Evolutionary conservation across 2,888 invertebrate species (phyloP), one percentile per base, ranked within the genome.

Genomic region (Venustoraphidia nigricollis): DNA sequence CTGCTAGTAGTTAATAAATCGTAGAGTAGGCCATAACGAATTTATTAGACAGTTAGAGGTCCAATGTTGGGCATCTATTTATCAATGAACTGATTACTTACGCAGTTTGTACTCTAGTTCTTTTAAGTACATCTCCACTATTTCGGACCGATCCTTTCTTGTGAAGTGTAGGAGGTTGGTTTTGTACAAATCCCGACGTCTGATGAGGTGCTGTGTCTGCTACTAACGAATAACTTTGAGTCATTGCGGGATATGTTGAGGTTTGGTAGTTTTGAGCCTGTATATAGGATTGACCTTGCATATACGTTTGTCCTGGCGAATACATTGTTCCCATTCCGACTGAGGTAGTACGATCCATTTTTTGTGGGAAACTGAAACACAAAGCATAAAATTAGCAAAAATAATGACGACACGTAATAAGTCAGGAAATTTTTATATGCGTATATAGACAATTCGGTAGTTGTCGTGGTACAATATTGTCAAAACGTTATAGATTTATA

Each of bases 61-160:
- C 11, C 44, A 40, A 48, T 43, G 42, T 43, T 34, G 36, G 41
- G 36, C 35, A 10, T 10, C 8, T 10, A 39, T 27, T 6, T 6
- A 51, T 51, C n/a, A n/a, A 49, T 17, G 36, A 41, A 43, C 41
- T 37, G 46, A 13, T 41, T 52, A 76, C 79, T 77, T 70, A 80
- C 79, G 77, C 77, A 56, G 75, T 75, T 65, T 80, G 80, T 54
- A 78, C 73, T 60, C 81, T 69, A 56, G 77, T 76, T 52, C 81
- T 70, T 61, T 81, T 81, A 55, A 79, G 65, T 47, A 79, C 74
- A 60, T 81, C 81, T 46, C 75, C 76, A 53, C 72, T 62, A 59
- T 72, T 80, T 49, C 81, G 68, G 41, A 78, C 70, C 27, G 78
- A 75, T 47, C 76, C 76, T 60, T 81, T 81, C 61, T 81, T 81